Evolutionary conservation across 2,888 invertebrate species (phyloP).

Genomic region (Agrochola litura): DNA sequence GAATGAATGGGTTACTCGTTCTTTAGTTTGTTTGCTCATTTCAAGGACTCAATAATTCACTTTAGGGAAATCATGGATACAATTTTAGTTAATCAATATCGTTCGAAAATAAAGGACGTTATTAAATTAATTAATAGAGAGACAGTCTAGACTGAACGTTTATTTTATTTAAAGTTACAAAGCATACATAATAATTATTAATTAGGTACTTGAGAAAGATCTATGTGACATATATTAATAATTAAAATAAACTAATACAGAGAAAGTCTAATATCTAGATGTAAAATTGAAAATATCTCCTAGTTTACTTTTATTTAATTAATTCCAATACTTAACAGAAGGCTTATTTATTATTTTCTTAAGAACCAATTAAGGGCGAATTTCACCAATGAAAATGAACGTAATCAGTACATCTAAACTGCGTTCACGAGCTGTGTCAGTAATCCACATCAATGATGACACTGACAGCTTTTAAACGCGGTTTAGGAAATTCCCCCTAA

Average conservation of each 20-base stretch:
- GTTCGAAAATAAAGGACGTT: not conserved
- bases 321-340: too few relatives aligned
- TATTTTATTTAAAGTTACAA: not conserved
- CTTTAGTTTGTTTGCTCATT: constrained; percentile 1
- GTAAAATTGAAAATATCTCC: not conserved
- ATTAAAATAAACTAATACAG: not conserved
- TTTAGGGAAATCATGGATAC: not conserved
- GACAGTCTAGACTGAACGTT: constrained; percentile 2
- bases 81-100: not conserved
- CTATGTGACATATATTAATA: not conserved
- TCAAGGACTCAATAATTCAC: not conserved
- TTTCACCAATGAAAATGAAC: not conserved
- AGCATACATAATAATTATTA: not conserved
- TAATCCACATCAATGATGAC: not conserved
- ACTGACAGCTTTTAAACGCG: not conserved
- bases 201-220: not conserved
- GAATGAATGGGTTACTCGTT: constrained; percentile 22
- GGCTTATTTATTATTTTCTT: not conserved
- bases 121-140: not conserved
- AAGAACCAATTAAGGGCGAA: not conserved
- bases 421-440: not conserved
- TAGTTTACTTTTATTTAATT: not conserved
- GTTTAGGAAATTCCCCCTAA: not conserved
- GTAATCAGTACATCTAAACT: not conserved
- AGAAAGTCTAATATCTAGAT: not conserved